phyloP scores from a whole-genome alignment of 2,797 vertebrate species.

The Cetoscarus ocellatus region DNA sequence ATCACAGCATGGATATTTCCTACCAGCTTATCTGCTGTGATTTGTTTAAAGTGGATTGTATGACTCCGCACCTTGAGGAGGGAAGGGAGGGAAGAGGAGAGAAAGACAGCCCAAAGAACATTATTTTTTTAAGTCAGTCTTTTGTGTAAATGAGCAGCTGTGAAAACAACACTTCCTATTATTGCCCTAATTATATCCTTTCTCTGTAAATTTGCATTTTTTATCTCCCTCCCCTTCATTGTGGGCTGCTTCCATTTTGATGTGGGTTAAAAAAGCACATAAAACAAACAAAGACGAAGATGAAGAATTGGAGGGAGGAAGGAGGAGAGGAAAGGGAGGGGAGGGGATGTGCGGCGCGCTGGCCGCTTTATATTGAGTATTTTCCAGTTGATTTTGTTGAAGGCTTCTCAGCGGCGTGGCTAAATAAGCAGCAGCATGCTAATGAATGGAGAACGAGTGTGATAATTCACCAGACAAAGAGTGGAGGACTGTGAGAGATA shows the following conservation, averaged over 20 bases:
- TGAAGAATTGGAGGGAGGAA: slow-evolving; percentile 46
- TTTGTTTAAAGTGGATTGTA: slow-evolving; percentile 54
- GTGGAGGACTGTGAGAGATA: slow-evolving; percentile 53
- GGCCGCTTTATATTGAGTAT: slow-evolving; percentile 76
- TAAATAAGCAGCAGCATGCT: slow-evolving; percentile 83
- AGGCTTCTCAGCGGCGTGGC: slow-evolving; percentile 78
- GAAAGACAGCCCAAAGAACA: slow-evolving; percentile 21
- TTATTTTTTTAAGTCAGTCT: slow-evolving; percentile 69
- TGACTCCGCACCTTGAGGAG: slow-evolving; percentile 44
- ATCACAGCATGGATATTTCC: slow-evolving; percentile 41
- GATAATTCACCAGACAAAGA: slow-evolving; percentile 79
- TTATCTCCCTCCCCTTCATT: slow-evolving; percentile 81
- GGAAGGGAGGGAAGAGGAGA: slow-evolving; percentile 11
- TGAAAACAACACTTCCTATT: slow-evolving; percentile 85
- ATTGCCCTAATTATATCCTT: slow-evolving; percentile 86
- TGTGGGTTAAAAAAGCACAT: slow-evolving; percentile 59
- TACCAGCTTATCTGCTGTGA: slow-evolving; percentile 36
- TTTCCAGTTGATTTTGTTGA: slow-evolving; percentile 86
- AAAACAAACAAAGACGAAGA: slow-evolving; percentile 60
- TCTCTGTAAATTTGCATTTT: slow-evolving; percentile 83
- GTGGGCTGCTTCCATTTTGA: slow-evolving; percentile 76
- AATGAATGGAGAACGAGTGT: slow-evolving; percentile 82
- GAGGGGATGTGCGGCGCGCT: slow-evolving; percentile 28
- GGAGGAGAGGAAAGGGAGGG: slow-evolving; percentile 27
- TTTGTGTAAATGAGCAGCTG: slow-evolving; percentile 83